Evolutionary conservation across 2,888 invertebrate genomes (phyloP).

Genomic region (Eilema depressum): DNA sequence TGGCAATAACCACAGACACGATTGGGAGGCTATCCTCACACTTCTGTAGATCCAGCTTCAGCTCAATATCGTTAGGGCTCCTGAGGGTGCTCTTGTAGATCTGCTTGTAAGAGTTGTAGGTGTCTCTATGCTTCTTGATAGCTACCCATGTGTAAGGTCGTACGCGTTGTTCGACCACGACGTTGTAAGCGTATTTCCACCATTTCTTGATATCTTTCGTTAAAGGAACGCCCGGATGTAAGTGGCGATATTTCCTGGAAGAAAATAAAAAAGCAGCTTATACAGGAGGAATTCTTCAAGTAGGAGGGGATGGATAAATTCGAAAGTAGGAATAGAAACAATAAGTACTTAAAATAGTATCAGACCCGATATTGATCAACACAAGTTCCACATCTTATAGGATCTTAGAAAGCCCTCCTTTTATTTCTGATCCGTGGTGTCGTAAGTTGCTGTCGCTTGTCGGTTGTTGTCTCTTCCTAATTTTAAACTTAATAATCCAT

Average conservation of each 20-base stretch:
- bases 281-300: no score
- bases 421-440: no score
- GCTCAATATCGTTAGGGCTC: conserved; percentile 91
- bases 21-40: conserved; percentile 92
- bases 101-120: conserved; percentile 89
- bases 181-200: conserved; percentile 92
- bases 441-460: no score
- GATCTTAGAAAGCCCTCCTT: no score
- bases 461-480: no score
- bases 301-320: no score
- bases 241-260: conserved; percentile 88
- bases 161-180: conserved; percentile 90
- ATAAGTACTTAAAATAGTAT: no score
- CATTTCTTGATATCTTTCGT: conserved; percentile 88
- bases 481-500: neutral
- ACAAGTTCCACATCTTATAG: no score
- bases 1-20: conserved; percentile 91
- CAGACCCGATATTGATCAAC: no score
- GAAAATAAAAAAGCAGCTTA: neutral
- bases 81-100: conserved; percentile 90
- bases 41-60: conserved; percentile 91
- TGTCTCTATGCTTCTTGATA: conserved; percentile 89
- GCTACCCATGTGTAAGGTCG: conserved; percentile 92
- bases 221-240: conserved; percentile 87
- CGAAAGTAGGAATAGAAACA: no score